These are phyloP conservation scores for Thecocarcelia acutangulata DNA, from an alignment of 2,888 invertebrate species.

Conservation along the genomic window DNA sequence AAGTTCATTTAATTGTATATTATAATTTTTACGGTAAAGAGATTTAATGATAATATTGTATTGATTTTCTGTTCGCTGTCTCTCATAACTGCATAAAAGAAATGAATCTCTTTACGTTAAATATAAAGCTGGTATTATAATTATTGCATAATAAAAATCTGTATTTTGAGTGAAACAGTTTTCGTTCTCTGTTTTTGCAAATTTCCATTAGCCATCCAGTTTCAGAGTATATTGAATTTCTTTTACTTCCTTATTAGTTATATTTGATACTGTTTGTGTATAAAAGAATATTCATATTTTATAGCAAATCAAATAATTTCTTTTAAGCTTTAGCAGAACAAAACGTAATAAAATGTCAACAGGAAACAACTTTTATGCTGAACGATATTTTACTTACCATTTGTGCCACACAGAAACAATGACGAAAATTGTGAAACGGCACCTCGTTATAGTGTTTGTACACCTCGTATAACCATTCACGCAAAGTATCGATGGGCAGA, in stretches of 20 bases:
- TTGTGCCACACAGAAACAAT: conserved; percentile 93
- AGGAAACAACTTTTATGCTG: neutral
- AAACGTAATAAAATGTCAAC: neutral
- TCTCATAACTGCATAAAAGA: too few relatives aligned
- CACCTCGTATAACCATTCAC: conserved; percentile 88
- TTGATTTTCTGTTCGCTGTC: too few relatives aligned
- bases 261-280: neutral
- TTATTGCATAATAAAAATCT: too few relatives aligned
- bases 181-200: neutral
- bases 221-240: conserved; percentile 23
- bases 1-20: too few relatives aligned
- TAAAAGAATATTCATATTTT: too few relatives aligned
- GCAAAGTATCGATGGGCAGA: conserved; percentile 86
- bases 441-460: conserved; percentile 93
- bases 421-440: conserved; percentile 93
- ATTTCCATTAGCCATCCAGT: conserved; percentile 21
- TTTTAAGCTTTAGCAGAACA: neutral
- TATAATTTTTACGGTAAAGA: too few relatives aligned
- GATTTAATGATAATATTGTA: too few relatives aligned
- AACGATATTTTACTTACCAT: conserved; percentile 84
- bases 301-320: neutral
- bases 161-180: too few relatives aligned
- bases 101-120: too few relatives aligned
- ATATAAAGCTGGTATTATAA: too few relatives aligned
- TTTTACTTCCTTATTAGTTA: conserved; percentile 40